Conservation (phyloP, 2,888 invertebrate genomes). For the Tipula vernalis region DNA sequence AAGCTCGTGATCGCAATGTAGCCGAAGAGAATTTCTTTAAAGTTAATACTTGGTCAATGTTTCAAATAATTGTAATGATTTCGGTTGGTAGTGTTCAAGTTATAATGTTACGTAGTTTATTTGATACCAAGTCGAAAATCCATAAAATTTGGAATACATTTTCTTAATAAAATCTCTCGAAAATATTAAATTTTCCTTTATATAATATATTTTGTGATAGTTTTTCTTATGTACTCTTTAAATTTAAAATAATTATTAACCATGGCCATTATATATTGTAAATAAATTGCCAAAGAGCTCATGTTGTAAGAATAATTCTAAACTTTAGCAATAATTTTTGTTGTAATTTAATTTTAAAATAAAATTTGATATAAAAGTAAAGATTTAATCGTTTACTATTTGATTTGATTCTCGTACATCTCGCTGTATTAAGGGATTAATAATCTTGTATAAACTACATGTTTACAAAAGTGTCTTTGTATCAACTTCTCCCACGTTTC, state of each 20-base stretch:
- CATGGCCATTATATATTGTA: not conserved
- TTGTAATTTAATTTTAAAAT: not conserved
- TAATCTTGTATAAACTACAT: no score
- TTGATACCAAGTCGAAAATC: slow-evolving; percentile 44
- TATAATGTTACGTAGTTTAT: slow-evolving; percentile 64
- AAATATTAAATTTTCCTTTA: not conserved
- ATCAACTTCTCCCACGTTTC: no score
- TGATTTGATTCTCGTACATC: no score
- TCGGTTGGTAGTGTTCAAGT: slow-evolving; percentile 63
- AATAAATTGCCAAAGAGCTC: not conserved
- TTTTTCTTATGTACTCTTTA: not conserved
- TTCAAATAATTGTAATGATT: slow-evolving; percentile 62
- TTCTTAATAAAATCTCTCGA: not conserved
- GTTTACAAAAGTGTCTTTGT: no score
- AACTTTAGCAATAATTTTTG: not conserved
- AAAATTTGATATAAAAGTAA: not conserved
- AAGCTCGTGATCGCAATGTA: slow-evolving; percentile 69
- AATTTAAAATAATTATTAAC: not conserved
- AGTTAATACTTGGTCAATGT: slow-evolving; percentile 65
- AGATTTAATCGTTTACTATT: not conserved
- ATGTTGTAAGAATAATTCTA: not conserved
- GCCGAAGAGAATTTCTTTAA: slow-evolving; percentile 70
- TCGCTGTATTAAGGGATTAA: no score
- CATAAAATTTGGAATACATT: slow-evolving; percentile 30
- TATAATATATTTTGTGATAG: not conserved